Percentiles rank a stretch among this genome's conserved stretches.
phyloP scores from a whole-genome alignment of 2,888 invertebrate species.

The Philonicus albiceps region DNA sequence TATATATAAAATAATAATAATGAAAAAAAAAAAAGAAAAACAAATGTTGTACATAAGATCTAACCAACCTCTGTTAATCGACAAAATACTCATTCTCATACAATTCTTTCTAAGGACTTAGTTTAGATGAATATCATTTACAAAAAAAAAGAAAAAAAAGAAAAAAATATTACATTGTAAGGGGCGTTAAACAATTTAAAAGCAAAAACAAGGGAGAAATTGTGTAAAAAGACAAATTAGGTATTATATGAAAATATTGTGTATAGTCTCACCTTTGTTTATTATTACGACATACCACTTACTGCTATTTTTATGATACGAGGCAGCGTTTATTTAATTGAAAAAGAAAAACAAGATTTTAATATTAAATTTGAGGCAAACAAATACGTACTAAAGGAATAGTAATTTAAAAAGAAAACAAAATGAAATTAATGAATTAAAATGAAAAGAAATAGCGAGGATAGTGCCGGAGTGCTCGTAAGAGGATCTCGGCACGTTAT shows the following conservation, averaged over 20 bases:
- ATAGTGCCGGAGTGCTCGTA: not conserved
- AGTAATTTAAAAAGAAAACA: not conserved
- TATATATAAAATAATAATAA: no score
- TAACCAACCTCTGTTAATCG: not conserved
- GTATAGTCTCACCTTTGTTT: conserved; percentile 21
- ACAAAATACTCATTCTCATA: conserved; percentile 18
- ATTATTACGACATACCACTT: not conserved
- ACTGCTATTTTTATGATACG: conserved; percentile 9
- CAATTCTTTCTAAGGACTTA: conserved; percentile 4
- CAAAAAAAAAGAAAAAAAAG: not conserved
- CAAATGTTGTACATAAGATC: not conserved
- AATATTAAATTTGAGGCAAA: conserved; percentile 9
- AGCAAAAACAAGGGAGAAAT: conserved; percentile 29
- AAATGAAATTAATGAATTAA: not conserved
- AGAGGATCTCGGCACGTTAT: not conserved
- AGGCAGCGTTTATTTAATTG: conserved; percentile 22
- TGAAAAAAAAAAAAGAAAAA: not conserved
- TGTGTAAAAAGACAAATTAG: conserved; percentile 36
- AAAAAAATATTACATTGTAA: not conserved
- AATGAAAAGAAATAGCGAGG: not conserved
- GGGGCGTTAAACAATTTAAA: not conserved
- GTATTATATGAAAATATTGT: conserved; percentile 34
- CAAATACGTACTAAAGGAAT: conserved; percentile 24
- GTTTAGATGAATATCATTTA: conserved; percentile 28
- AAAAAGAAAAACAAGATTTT: conserved; percentile 28